These are phyloP conservation scores for Ctenomys sociabilis DNA, from an alignment of 2,113 vertebrate species.

Conservation along the genomic window DNA sequence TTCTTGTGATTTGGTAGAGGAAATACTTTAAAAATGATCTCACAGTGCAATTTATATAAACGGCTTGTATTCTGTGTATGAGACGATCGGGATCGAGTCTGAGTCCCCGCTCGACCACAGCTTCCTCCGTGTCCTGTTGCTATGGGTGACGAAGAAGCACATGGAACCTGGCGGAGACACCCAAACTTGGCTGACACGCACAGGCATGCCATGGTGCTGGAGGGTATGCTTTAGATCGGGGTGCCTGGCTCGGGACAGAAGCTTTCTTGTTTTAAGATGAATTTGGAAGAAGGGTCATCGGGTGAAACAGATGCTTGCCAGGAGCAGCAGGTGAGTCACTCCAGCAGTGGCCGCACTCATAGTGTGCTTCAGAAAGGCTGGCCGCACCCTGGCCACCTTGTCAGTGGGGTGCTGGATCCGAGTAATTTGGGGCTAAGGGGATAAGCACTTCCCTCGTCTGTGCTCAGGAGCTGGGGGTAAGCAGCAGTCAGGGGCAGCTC, in stretches of 20 bases:
- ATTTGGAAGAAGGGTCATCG: conserved; percentile 84
- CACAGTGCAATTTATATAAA: conserved; percentile 81
- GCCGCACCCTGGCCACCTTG: not conserved
- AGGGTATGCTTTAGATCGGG: conserved; percentile 70
- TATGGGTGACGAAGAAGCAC: conserved; percentile 87
- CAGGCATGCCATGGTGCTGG: conserved; percentile 85
- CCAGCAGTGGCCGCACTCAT: conserved; percentile 58
- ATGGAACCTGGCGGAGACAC: conserved; percentile 85
- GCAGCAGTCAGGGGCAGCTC: accelerated
- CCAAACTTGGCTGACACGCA: conserved; percentile 89
- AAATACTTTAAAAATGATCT: conserved; percentile 80
- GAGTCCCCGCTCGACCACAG: conserved; percentile 85
- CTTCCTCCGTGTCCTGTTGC: conserved; percentile 87
- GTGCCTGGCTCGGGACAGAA: conserved; percentile 71
- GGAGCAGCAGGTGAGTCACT: conserved; percentile 85
- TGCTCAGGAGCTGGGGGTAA: not conserved
- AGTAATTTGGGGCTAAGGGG: not conserved
- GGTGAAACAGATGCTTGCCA: conserved; percentile 80
- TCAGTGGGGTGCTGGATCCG: not conserved
- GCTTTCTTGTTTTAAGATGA: conserved; percentile 82
- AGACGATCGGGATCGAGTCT: conserved; percentile 85
- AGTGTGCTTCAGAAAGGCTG: conserved; percentile 52
- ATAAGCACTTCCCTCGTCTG: not conserved
- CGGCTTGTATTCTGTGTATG: conserved; percentile 73
- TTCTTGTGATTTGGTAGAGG: conserved; percentile 81